phyloP scores from a whole-genome alignment of 2,797 vertebrate species.

The Phylloscopus collybita region DNA sequence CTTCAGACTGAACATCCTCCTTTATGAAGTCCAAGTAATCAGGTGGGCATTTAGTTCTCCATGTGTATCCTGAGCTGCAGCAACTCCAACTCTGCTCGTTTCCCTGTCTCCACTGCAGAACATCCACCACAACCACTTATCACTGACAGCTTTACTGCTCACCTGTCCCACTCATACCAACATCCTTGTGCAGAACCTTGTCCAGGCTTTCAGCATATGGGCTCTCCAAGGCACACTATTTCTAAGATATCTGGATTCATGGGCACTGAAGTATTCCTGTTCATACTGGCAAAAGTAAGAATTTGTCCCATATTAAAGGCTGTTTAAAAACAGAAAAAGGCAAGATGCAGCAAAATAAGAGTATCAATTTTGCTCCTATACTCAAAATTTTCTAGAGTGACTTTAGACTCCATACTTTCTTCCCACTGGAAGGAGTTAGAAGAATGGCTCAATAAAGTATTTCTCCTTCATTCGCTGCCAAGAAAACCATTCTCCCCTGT shows the following conservation, averaged over 20 bases:
- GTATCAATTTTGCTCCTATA: neutral
- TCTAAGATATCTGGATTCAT: neutral
- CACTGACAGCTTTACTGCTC: neutral
- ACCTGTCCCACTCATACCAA: neutral
- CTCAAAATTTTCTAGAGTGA: neutral
- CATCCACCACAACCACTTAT: neutral
- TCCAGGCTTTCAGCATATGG: fast-evolving
- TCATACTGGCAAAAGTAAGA: neutral
- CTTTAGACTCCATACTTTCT: neutral
- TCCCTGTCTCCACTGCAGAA: neutral
- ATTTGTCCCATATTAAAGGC: neutral
- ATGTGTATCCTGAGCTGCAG: neutral
- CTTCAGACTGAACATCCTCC: neutral
- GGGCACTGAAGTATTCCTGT: neutral
- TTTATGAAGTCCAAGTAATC: neutral
- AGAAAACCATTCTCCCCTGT: neutral
- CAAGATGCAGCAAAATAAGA: neutral
- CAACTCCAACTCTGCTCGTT: fast-evolving
- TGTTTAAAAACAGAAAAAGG: neutral
- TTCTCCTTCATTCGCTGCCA: neutral
- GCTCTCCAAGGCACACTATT: neutral
- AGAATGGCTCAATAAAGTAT: neutral
- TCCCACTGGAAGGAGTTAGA: neutral
- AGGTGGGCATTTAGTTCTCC: fast-evolving
- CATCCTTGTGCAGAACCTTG: neutral